phyloP scores from a whole-genome alignment of 2,797 vertebrate genomes.

The Lacerta agilis region DNA sequence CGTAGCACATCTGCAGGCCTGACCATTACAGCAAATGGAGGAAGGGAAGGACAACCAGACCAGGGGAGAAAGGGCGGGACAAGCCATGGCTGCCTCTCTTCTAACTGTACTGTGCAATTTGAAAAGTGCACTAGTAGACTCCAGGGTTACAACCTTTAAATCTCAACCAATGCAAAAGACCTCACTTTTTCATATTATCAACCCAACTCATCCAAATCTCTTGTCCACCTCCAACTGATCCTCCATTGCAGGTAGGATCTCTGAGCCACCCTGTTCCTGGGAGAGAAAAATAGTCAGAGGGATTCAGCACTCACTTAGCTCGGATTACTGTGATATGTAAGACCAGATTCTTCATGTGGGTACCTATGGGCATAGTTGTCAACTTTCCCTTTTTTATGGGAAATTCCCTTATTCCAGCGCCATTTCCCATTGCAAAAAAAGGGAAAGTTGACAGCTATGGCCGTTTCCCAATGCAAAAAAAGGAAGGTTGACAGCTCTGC shows the following conservation, averaged over 20 bases:
- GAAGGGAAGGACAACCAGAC: neutral
- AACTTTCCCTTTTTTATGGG: no score
- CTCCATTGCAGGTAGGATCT: neutral
- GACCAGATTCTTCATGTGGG: neutral
- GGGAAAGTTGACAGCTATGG: no score
- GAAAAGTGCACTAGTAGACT: neutral
- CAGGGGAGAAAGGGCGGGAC: neutral
- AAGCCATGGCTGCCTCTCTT: neutral
- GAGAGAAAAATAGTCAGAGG: slow-evolving; percentile 30
- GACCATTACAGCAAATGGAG: neutral
- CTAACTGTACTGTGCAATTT: neutral
- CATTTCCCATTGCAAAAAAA: no score
- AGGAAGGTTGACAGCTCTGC: neutral
- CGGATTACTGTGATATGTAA: slow-evolving; percentile 25
- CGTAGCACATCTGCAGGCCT: neutral
- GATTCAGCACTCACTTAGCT: slow-evolving; percentile 18
- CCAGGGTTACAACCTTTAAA: neutral
- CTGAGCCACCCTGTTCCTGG: neutral
- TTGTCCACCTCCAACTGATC: neutral
- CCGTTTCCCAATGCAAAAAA: no score
- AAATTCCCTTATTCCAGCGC: no score
- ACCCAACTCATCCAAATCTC: neutral
- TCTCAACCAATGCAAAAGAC: neutral
- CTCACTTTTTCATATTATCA: neutral
- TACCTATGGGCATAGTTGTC: neutral